A percentile compares a stretch with the other conserved stretches of the same genome.
phyloP scores from a whole-genome alignment of 2,797 vertebrate genomes.

The Danio choprae region DNA sequence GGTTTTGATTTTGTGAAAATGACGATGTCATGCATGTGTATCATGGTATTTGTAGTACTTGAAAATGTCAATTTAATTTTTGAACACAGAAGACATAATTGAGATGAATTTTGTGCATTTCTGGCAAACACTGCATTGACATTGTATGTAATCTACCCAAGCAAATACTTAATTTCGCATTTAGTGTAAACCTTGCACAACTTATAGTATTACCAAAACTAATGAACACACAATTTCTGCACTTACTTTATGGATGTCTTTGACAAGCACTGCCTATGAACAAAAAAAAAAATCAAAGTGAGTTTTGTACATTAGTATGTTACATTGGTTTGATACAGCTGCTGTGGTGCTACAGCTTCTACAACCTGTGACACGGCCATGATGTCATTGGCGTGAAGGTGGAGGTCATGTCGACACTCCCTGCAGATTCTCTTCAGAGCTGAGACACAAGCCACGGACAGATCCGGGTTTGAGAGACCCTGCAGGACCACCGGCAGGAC shows the following conservation, averaged over 20 bases:
- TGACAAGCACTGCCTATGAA: conserved; percentile 88
- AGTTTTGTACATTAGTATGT: neutral
- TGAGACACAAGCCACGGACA: conserved; percentile 94
- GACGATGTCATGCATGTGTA: no score
- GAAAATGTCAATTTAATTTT: no score
- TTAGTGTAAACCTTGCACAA: neutral
- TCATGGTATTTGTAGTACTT: no score
- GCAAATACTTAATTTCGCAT: no score
- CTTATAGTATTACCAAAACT: neutral
- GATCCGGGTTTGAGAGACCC: conserved; percentile 89
- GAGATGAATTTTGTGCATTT: no score
- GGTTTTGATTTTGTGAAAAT: no score
- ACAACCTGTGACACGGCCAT: conserved; percentile 91
- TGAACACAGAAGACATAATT: no score
- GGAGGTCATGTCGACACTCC: conserved; percentile 92
- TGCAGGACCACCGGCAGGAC: conserved; percentile 94
- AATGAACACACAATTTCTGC: conserved; percentile 20
- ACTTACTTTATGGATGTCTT: conserved; percentile 97
- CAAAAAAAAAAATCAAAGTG: neutral
- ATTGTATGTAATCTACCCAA: no score
- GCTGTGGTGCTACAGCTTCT: neutral
- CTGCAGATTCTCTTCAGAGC: conserved; percentile 98
- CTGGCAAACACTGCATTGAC: no score
- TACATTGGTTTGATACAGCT: neutral
- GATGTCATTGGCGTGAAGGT: conserved; percentile 89